Conservation (phyloP, 2,113 vertebrate genomes). For the Peucedramus taeniatus region DNA sequence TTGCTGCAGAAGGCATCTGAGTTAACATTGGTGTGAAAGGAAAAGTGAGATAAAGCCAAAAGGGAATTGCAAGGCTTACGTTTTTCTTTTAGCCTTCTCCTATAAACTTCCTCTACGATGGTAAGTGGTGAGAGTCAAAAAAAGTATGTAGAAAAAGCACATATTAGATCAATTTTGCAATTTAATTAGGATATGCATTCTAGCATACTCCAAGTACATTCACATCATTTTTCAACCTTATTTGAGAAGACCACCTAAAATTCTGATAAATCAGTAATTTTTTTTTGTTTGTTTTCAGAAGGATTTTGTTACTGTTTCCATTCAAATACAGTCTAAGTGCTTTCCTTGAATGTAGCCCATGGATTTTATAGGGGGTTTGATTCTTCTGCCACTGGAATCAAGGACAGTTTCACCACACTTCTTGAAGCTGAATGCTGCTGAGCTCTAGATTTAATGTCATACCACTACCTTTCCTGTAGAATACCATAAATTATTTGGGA, state of each 20-base stretch:
- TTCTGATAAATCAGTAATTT: background rate
- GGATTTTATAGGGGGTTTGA: background rate
- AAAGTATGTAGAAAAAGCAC: conserved; percentile 67
- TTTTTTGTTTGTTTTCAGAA: background rate
- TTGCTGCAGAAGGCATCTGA: conserved; percentile 6
- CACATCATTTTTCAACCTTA: background rate
- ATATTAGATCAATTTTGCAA: conserved; percentile 59
- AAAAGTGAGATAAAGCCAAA: conserved; percentile 48
- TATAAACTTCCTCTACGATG: conserved; percentile 84
- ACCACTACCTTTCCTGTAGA: background rate
- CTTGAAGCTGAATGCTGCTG: background rate
- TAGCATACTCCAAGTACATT: background rate
- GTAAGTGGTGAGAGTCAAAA: conserved; percentile 59
- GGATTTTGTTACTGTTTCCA: background rate
- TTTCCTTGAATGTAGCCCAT: background rate
- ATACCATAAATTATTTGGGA: background rate
- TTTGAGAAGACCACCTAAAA: background rate
- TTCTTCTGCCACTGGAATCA: background rate
- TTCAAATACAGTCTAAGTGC: background rate
- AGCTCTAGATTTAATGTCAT: background rate
- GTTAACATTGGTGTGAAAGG: conserved; percentile 22
- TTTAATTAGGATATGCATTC: conserved; percentile 18
- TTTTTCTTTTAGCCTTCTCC: conserved; percentile 85
- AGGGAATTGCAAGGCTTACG: conserved; percentile 73
- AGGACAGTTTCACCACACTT: background rate